Evolutionary conservation across 2,888 invertebrate genomes (phyloP), one percentile per base, ranked within the genome.

Genomic region (Parnassius smintheus): DNA sequence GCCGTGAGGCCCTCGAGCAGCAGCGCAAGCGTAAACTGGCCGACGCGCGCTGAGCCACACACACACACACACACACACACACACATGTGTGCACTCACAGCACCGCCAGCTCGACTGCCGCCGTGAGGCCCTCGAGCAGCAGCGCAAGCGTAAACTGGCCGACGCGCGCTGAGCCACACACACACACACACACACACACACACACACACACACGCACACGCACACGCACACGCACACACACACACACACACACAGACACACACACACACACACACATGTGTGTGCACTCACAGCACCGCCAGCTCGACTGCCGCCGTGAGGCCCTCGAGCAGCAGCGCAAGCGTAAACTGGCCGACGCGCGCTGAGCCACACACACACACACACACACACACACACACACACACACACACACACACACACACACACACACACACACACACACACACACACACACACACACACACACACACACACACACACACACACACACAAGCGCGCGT

Each of bases 121-220:
- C 66, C 80, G 93, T 25, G 92, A 92, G 73, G 77, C 72, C 58
- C 83, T 93, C 58, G 92, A 93, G 70, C 68, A 76, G 2, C 91
- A 93, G 74, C 84, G 93, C 56, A 92, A 92, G 73, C 80, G 86
- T 35, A 89, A 86, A 67, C 83, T 93, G 57, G 88, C 89, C 2
- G 81, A 86, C 62, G 93, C 93, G 18, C 72, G 93, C 1, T 90
- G 87, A 64, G 87, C 89, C 71, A 75, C 85, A 50, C 86, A 91
- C 0, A 48, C 11, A 0, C 59, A 68, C 64, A 70, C 70, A 22
- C 9, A 46, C 2, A 2, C 25, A 25, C 11, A 18, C 45, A 3
- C 22, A 12, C 0, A 3, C 48, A 11, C 41, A 0, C 10, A 11
- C 3, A 48, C 11, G 13, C 9, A 48, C 48, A n/a, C n/a, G n/a